These are phyloP conservation scores for Cercopithecus petaurista DNA, from an alignment of 2,797 vertebrate genomes.

Conservation along the genomic window DNA sequence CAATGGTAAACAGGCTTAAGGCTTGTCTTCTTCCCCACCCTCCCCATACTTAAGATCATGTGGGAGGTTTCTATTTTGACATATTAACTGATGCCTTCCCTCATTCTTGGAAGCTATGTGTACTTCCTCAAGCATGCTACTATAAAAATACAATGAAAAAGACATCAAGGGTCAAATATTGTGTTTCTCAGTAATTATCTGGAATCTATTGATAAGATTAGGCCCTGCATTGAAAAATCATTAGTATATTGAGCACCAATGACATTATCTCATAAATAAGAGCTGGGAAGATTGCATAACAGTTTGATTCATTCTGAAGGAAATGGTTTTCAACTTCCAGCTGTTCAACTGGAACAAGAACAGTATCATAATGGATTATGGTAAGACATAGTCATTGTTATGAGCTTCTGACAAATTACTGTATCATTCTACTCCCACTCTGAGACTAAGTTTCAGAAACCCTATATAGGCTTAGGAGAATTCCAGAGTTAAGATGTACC, in stretches of 20 bases:
- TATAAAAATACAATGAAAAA: constrained; percentile 7
- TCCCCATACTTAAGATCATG: neutral
- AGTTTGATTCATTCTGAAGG: neutral
- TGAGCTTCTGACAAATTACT: neutral
- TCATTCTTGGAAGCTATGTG: neutral
- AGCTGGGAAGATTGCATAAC: neutral
- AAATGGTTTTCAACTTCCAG: neutral
- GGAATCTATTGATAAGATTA: neutral
- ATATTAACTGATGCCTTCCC: neutral
- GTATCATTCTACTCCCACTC: neutral
- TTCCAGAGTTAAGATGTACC: neutral
- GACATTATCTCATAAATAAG: neutral
- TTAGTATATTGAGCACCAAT: neutral
- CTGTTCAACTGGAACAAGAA: neutral
- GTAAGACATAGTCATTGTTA: neutral
- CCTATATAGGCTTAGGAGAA: neutral
- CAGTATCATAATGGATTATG: neutral
- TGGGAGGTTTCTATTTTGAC: constrained; percentile 20
- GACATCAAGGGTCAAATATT: neutral
- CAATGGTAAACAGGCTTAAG: neutral
- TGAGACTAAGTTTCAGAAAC: neutral
- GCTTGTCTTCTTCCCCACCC: neutral
- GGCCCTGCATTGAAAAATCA: neutral
- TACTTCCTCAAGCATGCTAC: neutral
- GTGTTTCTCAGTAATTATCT: neutral